Base-by-base conservation (phyloP, 2,113 vertebrate species). In the Alosa alosa region DNA sequence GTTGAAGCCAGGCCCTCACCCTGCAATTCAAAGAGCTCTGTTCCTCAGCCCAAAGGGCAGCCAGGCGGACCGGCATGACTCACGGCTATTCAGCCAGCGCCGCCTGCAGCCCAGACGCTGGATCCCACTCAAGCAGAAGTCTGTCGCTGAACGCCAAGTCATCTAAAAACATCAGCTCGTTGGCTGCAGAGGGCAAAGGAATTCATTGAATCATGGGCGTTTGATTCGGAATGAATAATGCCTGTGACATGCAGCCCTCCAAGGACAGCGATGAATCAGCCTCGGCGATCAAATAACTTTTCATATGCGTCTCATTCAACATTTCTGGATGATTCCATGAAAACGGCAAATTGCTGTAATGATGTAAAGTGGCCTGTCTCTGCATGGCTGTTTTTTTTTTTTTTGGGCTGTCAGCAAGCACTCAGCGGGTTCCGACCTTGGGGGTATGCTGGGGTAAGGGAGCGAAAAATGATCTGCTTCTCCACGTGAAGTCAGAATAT, bases 401-500 rank as follows among this genome's bases (percentile, higher is more conserved):
- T 15, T 52, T 52, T 22, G 31, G 72, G 72, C 72, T 78, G 72
- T 78, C 72, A 78, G 72, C 72, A 78, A 78, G 72, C 72, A 7
- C 64, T 68, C 64, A 31, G 64, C 64, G 25, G 72, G 72, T 31
- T 36, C 36, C 22, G 72, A 78, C 72, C 72, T 78, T 78, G 72
- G 25, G 72, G 72, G 72, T 25, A 13, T 78, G 72, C 72, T 17
- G 72, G 72, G 72, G 72, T 72, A 78, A 78, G 72, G 72, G 72
- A 78, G 72, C 72, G 72, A 78, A 78, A 36, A 78, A 78, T 36
- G 72, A 78, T 78, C 72, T 78, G 72, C 72, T 17, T 78, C 72
- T 78, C 72, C 11, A 78, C 36, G 72, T 78, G 72, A 78, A 78
- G 72, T 78, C 72, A 78, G 72, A 78, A 78, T 78, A 78, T 78